Evolutionary conservation across 2,113 vertebrate species (phyloP).

Genomic region (Campylomormyrus numenius): DNA sequence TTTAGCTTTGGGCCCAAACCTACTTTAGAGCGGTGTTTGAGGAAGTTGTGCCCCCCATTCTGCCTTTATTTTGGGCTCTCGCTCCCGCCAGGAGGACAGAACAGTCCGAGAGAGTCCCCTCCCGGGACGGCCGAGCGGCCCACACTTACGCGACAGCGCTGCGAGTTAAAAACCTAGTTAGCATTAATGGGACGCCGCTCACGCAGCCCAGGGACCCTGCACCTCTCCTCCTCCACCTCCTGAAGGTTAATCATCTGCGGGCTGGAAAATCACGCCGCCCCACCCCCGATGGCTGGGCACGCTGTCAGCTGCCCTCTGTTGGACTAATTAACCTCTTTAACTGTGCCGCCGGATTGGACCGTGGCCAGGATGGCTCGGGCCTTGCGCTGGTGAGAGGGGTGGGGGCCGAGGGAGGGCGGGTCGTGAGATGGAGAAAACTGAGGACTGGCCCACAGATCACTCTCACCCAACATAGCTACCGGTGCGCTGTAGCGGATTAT

Average conservation of each 20-base stretch:
- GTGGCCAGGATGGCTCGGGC: slow-evolving; percentile 22
- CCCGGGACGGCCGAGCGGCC: background rate
- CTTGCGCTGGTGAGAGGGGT: background rate
- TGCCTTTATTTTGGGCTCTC: background rate
- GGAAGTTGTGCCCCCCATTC: background rate
- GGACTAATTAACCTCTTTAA: slow-evolving; percentile 52
- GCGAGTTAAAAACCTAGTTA: background rate
- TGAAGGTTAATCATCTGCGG: slow-evolving; percentile 53
- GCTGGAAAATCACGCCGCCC: slow-evolving; percentile 34
- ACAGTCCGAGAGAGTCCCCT: background rate
- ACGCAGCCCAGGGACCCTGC: background rate
- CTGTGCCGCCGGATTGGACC: slow-evolving; percentile 22
- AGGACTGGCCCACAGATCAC: background rate
- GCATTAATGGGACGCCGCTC: background rate
- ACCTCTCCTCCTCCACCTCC: slow-evolving; percentile 22
- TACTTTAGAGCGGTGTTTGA: background rate
- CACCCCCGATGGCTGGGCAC: slow-evolving; percentile 24
- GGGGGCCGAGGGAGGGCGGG: background rate
- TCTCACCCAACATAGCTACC: background rate
- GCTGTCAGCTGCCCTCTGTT: slow-evolving; percentile 29
- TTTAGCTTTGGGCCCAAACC: background rate
- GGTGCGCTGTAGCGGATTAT: background rate
- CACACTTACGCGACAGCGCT: background rate
- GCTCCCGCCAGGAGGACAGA: background rate
- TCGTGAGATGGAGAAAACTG: background rate